phyloP scores from a whole-genome alignment of 2,888 invertebrate genomes.

The Oligia latruncula region DNA sequence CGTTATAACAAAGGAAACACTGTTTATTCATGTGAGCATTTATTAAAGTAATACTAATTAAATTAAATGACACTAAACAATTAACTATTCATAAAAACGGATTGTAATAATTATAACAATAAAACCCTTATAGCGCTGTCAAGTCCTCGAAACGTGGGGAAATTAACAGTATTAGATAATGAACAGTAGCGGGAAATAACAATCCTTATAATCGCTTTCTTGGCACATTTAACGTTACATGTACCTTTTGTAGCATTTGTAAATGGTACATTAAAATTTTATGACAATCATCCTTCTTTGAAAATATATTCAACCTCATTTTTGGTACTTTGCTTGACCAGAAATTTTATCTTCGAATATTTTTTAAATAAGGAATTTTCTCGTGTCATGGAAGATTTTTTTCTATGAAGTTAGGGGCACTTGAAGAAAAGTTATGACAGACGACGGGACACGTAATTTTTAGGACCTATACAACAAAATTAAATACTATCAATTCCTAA shows the following conservation, averaged over 20 bases:
- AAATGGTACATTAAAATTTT: too few species aligned
- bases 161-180: constrained; percentile 22
- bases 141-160: constrained; percentile 22
- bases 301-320: too few species aligned
- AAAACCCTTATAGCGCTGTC: constrained; percentile 20
- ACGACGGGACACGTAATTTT: too few species aligned
- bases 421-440: too few species aligned
- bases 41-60: constrained; percentile 18
- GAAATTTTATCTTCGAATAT: too few species aligned
- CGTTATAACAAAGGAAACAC: constrained; percentile 11
- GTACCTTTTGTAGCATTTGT: neutral
- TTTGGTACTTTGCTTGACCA: too few species aligned
- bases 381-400: too few species aligned
- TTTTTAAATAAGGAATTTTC: too few species aligned
- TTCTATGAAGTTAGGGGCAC: too few species aligned
- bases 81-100: constrained; percentile 21
- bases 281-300: too few species aligned
- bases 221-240: neutral
- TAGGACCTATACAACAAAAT: too few species aligned
- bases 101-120: constrained; percentile 21
- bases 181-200: neutral
- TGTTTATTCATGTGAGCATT: neutral
- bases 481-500: too few species aligned
- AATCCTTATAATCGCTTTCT: neutral
- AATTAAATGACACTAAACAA: constrained; percentile 20